Base-by-base conservation (phyloP, 2,797 vertebrate genomes). In the Iguana delicatissima region DNA sequence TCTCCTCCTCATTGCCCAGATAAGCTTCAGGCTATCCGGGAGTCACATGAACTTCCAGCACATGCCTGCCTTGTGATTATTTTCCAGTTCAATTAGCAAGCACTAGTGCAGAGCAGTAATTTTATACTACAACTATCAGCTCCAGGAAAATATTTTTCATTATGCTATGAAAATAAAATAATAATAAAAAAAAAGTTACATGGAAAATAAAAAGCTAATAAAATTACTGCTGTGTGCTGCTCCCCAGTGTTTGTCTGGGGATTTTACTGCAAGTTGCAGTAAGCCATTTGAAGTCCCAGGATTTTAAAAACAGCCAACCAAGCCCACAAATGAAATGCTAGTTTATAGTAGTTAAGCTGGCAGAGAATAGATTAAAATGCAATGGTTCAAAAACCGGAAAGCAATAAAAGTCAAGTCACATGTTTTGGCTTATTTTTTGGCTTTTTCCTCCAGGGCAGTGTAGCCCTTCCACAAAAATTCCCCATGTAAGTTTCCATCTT, bases 171-270 rank as follows among this genome's bases (percentile, higher is more conserved):
- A 72, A n/a, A 46, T 46, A 46, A 46, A 46, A 46, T 46, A 46
- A 46, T 46, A 46, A 46, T 46, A 46, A 46, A 84, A 0, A 35
- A 50, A 46, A 57, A 42, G 20, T 26, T 16, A 91, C 86, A 89
- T 87, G 91, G 74, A 94, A 94, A 95, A 95, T 84, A 94, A 92
- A 92, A 95, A 95, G 90, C 87, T 52, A 73, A 92, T 94, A 96
- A 3, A 0, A 94, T 94, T 89, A 46, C 84, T 89, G 92, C 91
- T 93, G 93, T 89, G 84, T 14, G 59, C 22, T 14, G 59, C 22
- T 85, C 74, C 74, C 50, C n/a, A 14, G 83, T 42, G 83, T 69
- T 80, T 76, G 26, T 55, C 74, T 42, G 69, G 16, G 29, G 74
- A 80, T 85, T 85, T 57, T 32, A 69, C 22, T 55, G n/a, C 46